phyloP scores from a whole-genome alignment of 2,888 invertebrate species.

The Leptogaster cylindrica region DNA sequence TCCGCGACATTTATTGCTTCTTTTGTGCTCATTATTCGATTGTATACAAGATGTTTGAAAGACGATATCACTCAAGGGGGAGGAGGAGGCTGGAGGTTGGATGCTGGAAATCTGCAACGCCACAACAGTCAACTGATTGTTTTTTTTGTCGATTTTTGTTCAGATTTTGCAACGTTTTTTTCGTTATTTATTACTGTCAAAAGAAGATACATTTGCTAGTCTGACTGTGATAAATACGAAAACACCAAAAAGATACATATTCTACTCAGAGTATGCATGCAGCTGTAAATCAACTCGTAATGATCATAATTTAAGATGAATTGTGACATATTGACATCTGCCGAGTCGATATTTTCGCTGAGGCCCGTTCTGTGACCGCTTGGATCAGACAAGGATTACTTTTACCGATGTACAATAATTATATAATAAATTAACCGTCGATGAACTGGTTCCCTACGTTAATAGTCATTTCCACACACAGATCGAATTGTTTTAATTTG shows the following conservation, averaged over 20 bases:
- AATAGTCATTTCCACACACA: neutral
- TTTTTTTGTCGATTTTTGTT: slow-evolving; percentile 32
- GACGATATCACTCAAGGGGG: neutral
- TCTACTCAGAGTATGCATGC: slow-evolving; percentile 28
- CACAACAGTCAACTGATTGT: slow-evolving; percentile 11
- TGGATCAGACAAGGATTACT: slow-evolving; percentile 8
- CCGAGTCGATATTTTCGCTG: slow-evolving; percentile 34
- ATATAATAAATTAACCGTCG: slow-evolving; percentile 28
- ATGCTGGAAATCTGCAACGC: neutral
- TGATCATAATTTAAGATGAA: slow-evolving; percentile 42
- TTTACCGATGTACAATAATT: slow-evolving; percentile 11
- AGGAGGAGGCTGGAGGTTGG: neutral
- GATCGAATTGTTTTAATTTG: no score
- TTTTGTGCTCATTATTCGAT: slow-evolving; percentile 19
- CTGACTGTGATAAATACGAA: slow-evolving; percentile 40
- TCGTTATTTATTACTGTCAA: slow-evolving; percentile 40
- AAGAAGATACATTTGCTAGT: slow-evolving; percentile 39
- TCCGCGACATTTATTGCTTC: slow-evolving; percentile 29
- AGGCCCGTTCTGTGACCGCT: slow-evolving; percentile 1
- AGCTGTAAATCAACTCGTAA: slow-evolving; percentile 40
- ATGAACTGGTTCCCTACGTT: slow-evolving; percentile 29
- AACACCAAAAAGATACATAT: slow-evolving; percentile 28
- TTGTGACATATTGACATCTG: slow-evolving; percentile 42
- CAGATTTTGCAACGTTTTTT: slow-evolving; percentile 38
- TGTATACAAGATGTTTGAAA: slow-evolving; percentile 22